Percentiles rank a stretch among this genome's conserved stretches.
phyloP scores from a whole-genome alignment of 35 echinoderm and acorn worm genomes.

The Ophioderma brevispina region DNA sequence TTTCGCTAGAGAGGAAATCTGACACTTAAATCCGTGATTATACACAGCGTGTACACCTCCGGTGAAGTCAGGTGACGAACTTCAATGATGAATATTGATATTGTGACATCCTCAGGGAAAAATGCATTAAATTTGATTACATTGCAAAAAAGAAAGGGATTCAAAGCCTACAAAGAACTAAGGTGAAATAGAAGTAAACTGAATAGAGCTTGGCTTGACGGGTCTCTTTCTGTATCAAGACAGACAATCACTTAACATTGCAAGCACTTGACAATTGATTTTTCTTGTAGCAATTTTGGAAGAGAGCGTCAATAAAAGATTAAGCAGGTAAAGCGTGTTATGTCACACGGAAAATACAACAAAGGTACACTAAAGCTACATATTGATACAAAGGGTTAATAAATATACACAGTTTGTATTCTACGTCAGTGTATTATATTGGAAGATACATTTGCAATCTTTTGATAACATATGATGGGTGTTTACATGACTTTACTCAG shows the following conservation, averaged over 20 bases:
- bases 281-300: background rate
- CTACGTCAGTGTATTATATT: too few species aligned
- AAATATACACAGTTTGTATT: background rate
- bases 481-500: too few species aligned
- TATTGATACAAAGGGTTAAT: background rate
- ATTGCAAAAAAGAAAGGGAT: background rate
- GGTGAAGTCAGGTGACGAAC: background rate
- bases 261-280: slow-evolving; percentile 4
- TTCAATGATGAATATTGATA: slow-evolving; percentile 6
- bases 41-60: background rate
- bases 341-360: background rate
- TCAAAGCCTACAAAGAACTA: background rate
- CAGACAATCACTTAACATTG: background rate
- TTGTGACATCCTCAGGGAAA: background rate
- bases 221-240: background rate
- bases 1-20: background rate
- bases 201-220: background rate
- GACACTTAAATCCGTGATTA: slow-evolving; percentile 4
- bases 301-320: background rate
- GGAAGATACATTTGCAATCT: too few species aligned
- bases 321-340: background rate
- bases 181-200: background rate
- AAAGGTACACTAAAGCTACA: background rate
- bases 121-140: slow-evolving; percentile 15
- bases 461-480: too few species aligned